These are phyloP conservation scores for Clarias gariepinus DNA, from an alignment of 2,113 vertebrate genomes.

Conservation along the genomic window DNA sequence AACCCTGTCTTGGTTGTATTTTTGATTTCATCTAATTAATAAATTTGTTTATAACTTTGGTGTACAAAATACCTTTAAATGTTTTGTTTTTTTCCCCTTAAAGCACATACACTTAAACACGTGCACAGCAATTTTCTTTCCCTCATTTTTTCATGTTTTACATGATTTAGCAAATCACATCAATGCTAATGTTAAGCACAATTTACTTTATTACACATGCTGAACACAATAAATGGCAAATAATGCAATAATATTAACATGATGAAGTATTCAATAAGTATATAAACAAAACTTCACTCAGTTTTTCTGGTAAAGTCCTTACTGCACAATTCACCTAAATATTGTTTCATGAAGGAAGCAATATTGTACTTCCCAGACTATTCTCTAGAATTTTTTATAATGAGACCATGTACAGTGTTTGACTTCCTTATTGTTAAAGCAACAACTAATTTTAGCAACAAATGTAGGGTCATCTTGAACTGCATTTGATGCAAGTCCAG, in stretches of 20 bases:
- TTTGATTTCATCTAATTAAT: constrained; percentile 50
- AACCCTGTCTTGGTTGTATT: constrained; percentile 35
- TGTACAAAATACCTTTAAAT: constrained; percentile 32
- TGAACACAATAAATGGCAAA: not conserved
- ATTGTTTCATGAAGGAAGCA: not conserved
- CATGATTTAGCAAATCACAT: not conserved
- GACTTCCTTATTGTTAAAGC: not conserved
- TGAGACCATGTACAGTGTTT: not conserved
- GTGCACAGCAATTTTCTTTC: not conserved
- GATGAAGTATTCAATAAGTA: not conserved
- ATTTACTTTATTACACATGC: not conserved
- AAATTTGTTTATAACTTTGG: constrained; percentile 47
- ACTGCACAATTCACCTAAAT: not conserved
- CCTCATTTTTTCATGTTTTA: not conserved
- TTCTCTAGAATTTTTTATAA: constrained; percentile 1
- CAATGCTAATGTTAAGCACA: not conserved
- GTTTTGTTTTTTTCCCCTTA: not conserved
- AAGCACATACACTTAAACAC: not conserved
- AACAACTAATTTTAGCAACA: not conserved
- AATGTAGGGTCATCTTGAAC: not conserved
- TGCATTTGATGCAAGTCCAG: not conserved
- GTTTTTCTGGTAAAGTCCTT: not conserved
- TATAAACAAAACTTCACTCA: not conserved
- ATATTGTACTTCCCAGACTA: not conserved
- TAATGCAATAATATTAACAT: not conserved